Percentiles rank a stretch among this genome's conserved stretches.
Evolutionary conservation across 1,140 invertebrate species (phyloP).

Genomic region (Calephelis virginiensis): DNA sequence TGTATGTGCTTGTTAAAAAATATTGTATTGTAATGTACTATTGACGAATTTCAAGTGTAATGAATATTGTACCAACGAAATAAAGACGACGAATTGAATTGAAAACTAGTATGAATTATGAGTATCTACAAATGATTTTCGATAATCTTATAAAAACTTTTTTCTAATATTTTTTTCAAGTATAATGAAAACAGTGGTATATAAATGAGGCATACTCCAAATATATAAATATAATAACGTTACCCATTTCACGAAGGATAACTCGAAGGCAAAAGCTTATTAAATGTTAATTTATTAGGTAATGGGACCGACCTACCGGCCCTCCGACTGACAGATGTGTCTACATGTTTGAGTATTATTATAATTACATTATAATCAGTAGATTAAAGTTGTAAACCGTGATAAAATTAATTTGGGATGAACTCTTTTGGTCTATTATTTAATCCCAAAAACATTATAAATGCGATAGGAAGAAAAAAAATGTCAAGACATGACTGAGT

Average conservation of each 20-base stretch:
- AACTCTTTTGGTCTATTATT: not conserved
- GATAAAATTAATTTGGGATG: slow-evolving; percentile 2
- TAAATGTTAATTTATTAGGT: slow-evolving; percentile 42
- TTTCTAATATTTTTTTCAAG: too few species aligned
- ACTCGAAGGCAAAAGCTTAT: slow-evolving; percentile 33
- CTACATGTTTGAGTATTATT: not conserved
- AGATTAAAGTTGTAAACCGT: not conserved
- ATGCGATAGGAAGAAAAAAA: too few species aligned
- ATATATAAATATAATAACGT: slow-evolving; percentile 46
- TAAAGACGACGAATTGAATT: too few species aligned
- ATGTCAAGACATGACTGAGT: too few species aligned
- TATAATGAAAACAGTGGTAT: slow-evolving; percentile 32
- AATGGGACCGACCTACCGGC: slow-evolving; percentile 5
- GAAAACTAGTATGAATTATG: too few species aligned
- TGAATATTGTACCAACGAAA: too few species aligned
- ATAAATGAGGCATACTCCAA: slow-evolving; percentile 37
- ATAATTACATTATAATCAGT: slow-evolving; percentile 2
- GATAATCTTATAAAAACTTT: too few species aligned
- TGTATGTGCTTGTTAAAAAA: too few species aligned
- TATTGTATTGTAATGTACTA: too few species aligned
- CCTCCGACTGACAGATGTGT: slow-evolving; percentile 6
- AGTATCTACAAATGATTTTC: too few species aligned
- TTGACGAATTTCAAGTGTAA: too few species aligned
- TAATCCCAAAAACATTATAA: too few species aligned
- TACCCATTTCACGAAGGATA: slow-evolving; percentile 37